Evolutionary conservation across 2,797 vertebrate genomes (phyloP).

Genomic region (Anas bahamensis): DNA sequence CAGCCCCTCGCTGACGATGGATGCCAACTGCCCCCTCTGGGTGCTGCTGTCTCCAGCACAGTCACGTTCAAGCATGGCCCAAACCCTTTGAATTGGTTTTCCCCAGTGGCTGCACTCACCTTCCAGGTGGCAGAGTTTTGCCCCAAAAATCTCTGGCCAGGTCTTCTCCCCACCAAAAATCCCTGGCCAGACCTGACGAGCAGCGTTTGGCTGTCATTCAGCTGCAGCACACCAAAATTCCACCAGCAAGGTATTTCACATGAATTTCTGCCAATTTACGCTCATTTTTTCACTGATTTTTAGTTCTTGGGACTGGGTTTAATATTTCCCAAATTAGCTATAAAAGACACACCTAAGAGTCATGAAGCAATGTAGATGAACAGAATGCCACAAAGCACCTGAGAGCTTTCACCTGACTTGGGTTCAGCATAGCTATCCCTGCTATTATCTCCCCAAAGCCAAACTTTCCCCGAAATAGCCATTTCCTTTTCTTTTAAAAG

Average conservation of each 20-base stretch:
- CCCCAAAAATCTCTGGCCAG: too few species aligned
- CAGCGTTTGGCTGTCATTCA: not conserved
- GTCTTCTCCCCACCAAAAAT: not conserved
- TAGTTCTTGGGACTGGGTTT: not conserved
- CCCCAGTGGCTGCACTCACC: not conserved
- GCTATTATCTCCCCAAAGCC: not conserved
- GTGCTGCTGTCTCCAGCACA: not conserved
- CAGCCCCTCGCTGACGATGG: accelerated
- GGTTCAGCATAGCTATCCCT: not conserved
- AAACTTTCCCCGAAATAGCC: not conserved
- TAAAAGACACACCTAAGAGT: not conserved
- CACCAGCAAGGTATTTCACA: not conserved
- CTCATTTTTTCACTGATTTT: not conserved
- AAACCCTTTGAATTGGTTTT: not conserved
- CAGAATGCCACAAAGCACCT: not conserved
- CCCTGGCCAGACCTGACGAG: not conserved
- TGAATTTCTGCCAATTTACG: not conserved
- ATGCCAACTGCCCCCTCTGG: not conserved
- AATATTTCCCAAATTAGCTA: not conserved
- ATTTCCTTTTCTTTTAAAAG: slow-evolving; percentile 30
- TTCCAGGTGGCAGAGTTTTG: not conserved
- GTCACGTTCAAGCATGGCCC: not conserved
- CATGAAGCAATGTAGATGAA: not conserved
- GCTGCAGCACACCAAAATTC: not conserved
- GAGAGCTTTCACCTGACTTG: not conserved